Evolutionary conservation across 2,888 invertebrate species (phyloP), one percentile per base, ranked within the genome.

Genomic region (Heliconius ismenius): DNA sequence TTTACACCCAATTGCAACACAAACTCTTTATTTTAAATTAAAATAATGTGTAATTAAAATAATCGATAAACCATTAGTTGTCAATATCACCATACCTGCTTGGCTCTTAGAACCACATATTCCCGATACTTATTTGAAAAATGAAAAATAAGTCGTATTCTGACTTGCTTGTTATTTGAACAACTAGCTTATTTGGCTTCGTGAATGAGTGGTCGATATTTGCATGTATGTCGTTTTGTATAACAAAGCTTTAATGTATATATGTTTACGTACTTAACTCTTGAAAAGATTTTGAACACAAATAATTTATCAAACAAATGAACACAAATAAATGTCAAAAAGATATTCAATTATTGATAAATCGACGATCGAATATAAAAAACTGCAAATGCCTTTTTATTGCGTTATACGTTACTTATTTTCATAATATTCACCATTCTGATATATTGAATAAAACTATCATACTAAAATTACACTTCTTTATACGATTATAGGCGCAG

Each of bases 31-130:
- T 60, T 60, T 60, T 60, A 24, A 60, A 60, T n/a, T 60, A n/a
- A 60, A 24, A 54, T 4, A 21, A 54, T 21, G 18, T 18, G 18
- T 54, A 0, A 15, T 21, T n/a, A 70, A 58, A n/a, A n/a, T 4
- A 18, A 21, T 69, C 4, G 10, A n/a, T 21, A 13, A 39, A 24
- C n/a, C 0, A 3, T 18, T 26, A 39, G 36, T 60, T 24, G 3
- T 36, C 60, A 18, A 49, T 69, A 36, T 72, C 60, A 24, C 10
- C 60, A 36, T 72, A 39, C 18, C 21, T 24, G 39, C 39, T 73
- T 72, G 62, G 39, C 73, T 76, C 73, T 79, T 83, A 78, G 82
- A 90, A 91, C 92, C 92, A 92, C 92, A 92, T 92, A 91, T 91
- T 92, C 92, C 90, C 90, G 90, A 32, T 3, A 58, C 3, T 10